phyloP scores from a whole-genome alignment of 2,113 vertebrate species.

The Phaethornis superciliosus region DNA sequence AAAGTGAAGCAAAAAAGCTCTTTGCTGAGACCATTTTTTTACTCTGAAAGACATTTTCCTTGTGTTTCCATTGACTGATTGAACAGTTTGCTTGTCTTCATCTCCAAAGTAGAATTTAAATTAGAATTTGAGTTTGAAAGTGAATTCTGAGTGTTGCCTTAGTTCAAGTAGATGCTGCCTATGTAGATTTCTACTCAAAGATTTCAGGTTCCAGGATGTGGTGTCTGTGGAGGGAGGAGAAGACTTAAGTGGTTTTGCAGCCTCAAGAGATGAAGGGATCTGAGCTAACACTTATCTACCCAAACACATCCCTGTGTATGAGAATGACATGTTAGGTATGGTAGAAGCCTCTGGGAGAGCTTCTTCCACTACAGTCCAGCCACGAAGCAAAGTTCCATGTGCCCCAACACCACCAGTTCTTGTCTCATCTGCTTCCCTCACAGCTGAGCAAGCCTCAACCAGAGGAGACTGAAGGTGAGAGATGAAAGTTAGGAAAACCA shows the following conservation, averaged over 20 bases:
- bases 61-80: background rate
- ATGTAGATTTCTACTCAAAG: accelerated
- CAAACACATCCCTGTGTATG: background rate
- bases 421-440: background rate
- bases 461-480: background rate
- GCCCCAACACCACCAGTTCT: background rate
- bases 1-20: background rate
- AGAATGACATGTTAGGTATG: background rate
- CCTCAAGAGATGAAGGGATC: background rate
- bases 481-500: background rate
- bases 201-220: background rate
- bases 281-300: background rate
- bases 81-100: background rate
- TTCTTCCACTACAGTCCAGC: background rate
- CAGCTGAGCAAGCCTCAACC: background rate
- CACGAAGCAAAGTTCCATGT: accelerated
- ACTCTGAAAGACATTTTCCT: background rate
- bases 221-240: background rate
- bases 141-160: background rate
- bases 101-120: background rate
- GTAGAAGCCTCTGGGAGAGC: background rate
- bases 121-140: background rate
- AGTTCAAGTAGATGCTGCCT: background rate
- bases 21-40: background rate
- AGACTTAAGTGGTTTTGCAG: too few species aligned